Conservation (phyloP, 2,113 vertebrate genomes). For the Oenanthe oenanthe region DNA sequence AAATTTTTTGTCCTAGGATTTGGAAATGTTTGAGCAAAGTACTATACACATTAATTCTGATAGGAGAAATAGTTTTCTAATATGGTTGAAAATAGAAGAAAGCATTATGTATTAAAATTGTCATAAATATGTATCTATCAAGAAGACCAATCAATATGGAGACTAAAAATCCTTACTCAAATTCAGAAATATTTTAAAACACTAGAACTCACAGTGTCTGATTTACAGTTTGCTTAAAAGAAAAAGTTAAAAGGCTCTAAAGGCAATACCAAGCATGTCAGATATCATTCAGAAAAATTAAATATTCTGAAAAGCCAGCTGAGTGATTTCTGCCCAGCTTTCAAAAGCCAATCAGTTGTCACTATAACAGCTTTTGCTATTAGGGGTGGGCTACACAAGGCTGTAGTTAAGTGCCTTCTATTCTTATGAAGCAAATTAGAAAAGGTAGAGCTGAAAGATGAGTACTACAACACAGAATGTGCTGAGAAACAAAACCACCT, state of each 20-base stretch:
- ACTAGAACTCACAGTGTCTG: conserved; percentile 2
- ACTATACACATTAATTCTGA: neutral
- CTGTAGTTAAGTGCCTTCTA: neutral
- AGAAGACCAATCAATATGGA: neutral
- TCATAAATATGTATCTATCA: conserved; percentile 23
- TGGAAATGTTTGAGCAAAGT: neutral
- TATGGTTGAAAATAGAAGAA: conserved; percentile 11
- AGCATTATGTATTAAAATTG: neutral
- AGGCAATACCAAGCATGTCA: neutral
- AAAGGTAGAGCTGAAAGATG: neutral
- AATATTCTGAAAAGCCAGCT: neutral
- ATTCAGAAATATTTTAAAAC: conserved; percentile 8
- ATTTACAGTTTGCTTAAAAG: neutral
- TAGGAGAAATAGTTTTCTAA: neutral
- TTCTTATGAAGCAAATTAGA: neutral
- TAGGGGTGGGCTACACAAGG: neutral
- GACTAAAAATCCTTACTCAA: conserved; percentile 13
- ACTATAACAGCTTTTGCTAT: neutral
- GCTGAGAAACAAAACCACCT: neutral
- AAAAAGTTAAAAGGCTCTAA: neutral
- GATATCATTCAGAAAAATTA: neutral
- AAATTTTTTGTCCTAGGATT: neutral
- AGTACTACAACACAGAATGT: neutral
- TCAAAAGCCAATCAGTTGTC: neutral
- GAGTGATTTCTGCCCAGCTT: neutral